Evolutionary conservation across 2,888 invertebrate species (phyloP).

Genomic region (Drosophila atroscutellata): DNA sequence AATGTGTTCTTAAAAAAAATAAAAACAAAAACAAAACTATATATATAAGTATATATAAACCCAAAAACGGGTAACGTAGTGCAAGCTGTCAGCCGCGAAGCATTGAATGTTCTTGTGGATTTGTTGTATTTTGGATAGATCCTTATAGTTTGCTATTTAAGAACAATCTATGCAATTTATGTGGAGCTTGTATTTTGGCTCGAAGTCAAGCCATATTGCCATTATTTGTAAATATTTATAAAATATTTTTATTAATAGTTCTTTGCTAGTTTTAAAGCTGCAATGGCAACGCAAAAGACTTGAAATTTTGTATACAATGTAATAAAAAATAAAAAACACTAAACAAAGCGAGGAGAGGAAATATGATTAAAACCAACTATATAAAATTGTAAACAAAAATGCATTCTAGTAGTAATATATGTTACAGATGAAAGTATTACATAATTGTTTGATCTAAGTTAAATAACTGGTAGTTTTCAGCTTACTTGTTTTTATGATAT

Average conservation of each 20-base stretch:
- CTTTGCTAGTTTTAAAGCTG: slow-evolving; percentile 20
- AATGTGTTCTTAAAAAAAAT: slow-evolving; percentile 12
- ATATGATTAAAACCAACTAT: not conserved
- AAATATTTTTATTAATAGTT: slow-evolving; percentile 42
- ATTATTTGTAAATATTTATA: slow-evolving; percentile 78
- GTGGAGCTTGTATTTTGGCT: slow-evolving; percentile 20
- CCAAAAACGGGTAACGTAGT: slow-evolving; percentile 24
- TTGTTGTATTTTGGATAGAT: slow-evolving; percentile 45
- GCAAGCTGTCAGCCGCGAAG: slow-evolving; percentile 45
- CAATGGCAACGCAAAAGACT: slow-evolving; percentile 69
- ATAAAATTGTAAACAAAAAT: slow-evolving; percentile 17
- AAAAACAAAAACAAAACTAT: not conserved
- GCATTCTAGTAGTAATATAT: slow-evolving; percentile 25
- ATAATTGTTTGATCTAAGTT: slow-evolving; percentile 30
- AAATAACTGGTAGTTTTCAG: slow-evolving; percentile 5
- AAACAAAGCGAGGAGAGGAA: not conserved
- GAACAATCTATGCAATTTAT: slow-evolving; percentile 35
- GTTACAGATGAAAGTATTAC: slow-evolving; percentile 44
- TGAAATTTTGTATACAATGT: slow-evolving; percentile 53
- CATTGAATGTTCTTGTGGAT: slow-evolving; percentile 61
- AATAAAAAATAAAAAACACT: slow-evolving; percentile 18
- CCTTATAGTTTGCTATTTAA: slow-evolving; percentile 52
- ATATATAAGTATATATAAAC: slow-evolving; percentile 3
- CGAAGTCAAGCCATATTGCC: slow-evolving; percentile 67
- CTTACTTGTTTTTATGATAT: slow-evolving; percentile 22